phyloP scores from a whole-genome alignment of 1,140 invertebrate genomes.

The Ganaspis sp. region DNA sequence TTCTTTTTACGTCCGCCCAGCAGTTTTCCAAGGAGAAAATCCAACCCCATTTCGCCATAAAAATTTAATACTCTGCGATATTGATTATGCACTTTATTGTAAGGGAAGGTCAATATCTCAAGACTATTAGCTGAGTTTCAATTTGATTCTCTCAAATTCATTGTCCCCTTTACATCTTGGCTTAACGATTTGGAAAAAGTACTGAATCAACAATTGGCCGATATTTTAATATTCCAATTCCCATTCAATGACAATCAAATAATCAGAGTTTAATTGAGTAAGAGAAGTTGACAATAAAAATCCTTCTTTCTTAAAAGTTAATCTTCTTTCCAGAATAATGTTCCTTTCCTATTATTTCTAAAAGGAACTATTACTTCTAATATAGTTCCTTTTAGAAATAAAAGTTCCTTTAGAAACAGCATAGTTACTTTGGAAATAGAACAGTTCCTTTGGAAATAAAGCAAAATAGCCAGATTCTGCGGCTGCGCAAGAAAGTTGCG shows the following conservation, averaged over 20 bases:
- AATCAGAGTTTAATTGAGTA: background rate
- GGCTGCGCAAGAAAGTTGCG: no score
- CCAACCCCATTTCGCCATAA: background rate
- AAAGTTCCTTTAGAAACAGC: no score
- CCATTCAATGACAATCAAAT: background rate
- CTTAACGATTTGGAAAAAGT: background rate
- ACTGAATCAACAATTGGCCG: background rate
- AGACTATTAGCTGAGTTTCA: conserved; percentile 7
- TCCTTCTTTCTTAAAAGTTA: no score
- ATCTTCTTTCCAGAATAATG: no score
- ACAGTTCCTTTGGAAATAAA: no score
- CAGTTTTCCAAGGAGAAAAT: background rate
- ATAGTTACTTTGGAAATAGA: no score
- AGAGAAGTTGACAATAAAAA: no score
- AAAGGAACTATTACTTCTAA: no score
- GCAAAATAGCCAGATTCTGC: no score
- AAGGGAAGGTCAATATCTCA: conserved; percentile 1
- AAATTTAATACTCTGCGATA: conserved; percentile 12
- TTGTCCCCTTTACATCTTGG: background rate
- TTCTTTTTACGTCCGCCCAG: background rate
- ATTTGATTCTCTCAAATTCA: conserved; percentile 15
- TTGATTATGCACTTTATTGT: conserved; percentile 24
- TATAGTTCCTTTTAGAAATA: no score
- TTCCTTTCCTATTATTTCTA: no score
- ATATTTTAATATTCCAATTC: background rate